phyloP scores from a whole-genome alignment of 2,113 vertebrate genomes.

The Solea solea region DNA sequence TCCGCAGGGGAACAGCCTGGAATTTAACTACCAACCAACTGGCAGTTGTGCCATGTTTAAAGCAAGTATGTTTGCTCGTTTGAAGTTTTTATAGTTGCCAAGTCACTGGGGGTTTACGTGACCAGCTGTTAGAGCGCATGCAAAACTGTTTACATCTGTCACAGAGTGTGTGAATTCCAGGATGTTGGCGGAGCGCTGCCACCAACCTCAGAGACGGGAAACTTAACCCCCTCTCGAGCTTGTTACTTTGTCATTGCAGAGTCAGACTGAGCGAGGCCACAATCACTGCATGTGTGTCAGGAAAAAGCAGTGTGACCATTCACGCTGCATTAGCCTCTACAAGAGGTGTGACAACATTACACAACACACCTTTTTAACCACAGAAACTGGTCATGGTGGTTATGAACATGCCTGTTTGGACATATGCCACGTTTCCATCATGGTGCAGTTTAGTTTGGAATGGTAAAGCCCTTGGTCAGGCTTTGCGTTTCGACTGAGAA shows the following conservation, averaged over 20 bases:
- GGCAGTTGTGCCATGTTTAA: conserved; percentile 21
- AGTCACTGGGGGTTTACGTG: conserved; percentile 60
- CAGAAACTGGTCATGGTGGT: no score
- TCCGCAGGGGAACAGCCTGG: conserved; percentile 30
- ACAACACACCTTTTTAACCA: no score
- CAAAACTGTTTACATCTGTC: conserved; percentile 69
- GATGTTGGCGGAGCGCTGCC: conserved; percentile 54
- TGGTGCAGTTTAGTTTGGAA: no score
- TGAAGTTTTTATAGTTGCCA: conserved; percentile 68
- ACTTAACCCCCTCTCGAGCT: conserved; percentile 43
- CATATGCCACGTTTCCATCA: no score
- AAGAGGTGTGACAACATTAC: no score
- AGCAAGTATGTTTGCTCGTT: conserved; percentile 44
- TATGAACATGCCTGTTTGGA: no score
- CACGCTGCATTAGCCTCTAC: no score
- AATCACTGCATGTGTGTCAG: background rate
- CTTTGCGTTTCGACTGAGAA: no score
- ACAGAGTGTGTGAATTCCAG: conserved; percentile 58
- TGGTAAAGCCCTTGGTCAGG: no score
- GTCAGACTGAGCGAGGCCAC: conserved; percentile 46
- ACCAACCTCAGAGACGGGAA: conserved; percentile 64
- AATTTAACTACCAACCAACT: conserved; percentile 63
- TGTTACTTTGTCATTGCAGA: conserved; percentile 45
- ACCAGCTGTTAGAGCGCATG: conserved; percentile 64
- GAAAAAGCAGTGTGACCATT: no score